A percentile compares a stretch with the other conserved stretches of the same genome.
Conservation (phyloP, 2,888 invertebrate genomes). For the Nasonia oneida region DNA sequence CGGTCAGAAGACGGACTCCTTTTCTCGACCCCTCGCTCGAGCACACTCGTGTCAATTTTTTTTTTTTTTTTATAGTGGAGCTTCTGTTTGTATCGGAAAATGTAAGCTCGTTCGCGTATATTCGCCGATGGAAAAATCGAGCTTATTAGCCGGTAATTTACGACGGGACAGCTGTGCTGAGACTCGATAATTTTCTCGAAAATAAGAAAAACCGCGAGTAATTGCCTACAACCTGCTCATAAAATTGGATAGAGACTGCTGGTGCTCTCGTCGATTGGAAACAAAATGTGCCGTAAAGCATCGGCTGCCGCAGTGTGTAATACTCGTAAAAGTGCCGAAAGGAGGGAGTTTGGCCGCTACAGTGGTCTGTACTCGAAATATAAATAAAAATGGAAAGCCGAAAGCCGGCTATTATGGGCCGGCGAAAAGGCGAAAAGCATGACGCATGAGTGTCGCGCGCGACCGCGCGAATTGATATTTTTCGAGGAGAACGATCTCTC, state of each 20-base stretch:
- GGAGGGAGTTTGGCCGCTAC: background rate
- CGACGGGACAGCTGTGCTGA: background rate
- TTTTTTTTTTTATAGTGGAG: background rate
- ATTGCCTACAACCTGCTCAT: background rate
- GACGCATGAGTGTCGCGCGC: slow-evolving; percentile 71
- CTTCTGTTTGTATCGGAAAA: background rate
- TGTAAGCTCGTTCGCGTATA: background rate
- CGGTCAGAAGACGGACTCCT: slow-evolving; percentile 61
- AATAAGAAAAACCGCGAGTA: background rate
- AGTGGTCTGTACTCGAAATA: slow-evolving; percentile 67
- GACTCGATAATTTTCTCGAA: background rate
- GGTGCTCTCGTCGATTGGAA: slow-evolving; percentile 6
- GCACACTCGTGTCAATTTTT: background rate
- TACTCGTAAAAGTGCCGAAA: background rate
- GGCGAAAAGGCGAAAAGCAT: slow-evolving; percentile 72
- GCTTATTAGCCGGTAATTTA: background rate
- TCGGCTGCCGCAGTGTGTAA: background rate
- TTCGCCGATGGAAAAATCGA: background rate
- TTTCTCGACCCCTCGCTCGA: too few species aligned
- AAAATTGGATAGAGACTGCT: background rate
- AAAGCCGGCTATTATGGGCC: slow-evolving; percentile 76
- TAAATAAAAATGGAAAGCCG: slow-evolving; percentile 78
- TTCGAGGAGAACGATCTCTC: slow-evolving; percentile 48
- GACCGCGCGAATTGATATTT: slow-evolving; percentile 76
- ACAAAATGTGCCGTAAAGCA: slow-evolving; percentile 43